Percentiles rank a stretch among this genome's conserved stretches.
Evolutionary conservation across 2,797 vertebrate species (phyloP).

Genomic region (Peromyscus attwateri): DNA sequence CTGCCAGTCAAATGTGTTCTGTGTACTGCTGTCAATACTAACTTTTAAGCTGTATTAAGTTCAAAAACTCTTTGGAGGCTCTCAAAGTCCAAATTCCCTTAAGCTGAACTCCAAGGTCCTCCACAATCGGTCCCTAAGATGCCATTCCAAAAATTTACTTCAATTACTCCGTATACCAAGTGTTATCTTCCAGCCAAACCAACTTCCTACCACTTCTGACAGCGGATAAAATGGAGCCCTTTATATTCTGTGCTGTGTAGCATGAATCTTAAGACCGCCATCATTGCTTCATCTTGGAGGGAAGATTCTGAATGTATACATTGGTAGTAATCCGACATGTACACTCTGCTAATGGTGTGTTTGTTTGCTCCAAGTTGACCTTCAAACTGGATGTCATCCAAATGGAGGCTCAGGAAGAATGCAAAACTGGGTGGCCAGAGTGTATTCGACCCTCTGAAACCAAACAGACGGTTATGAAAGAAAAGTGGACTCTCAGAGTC

Average conservation of each 20-base stretch:
- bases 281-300: not conserved
- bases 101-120: not conserved
- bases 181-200: not conserved
- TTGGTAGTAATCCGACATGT: not conserved
- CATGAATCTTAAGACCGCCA: not conserved
- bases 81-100: conserved; percentile 37
- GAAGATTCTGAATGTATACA: not conserved
- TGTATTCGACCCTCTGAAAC: not conserved
- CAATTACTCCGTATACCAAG: not conserved
- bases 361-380: not conserved
- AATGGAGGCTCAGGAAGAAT: not conserved
- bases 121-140: not conserved
- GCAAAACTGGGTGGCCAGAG: not conserved
- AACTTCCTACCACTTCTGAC: not conserved
- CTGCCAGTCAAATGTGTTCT: not conserved
- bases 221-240: not conserved
- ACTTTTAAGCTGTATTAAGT: conserved; percentile 7
- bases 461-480: not conserved
- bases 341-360: not conserved
- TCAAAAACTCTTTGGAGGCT: not conserved
- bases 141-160: not conserved
- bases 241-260: not conserved
- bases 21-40: not conserved
- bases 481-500: not conserved
- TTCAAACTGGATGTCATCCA: not conserved